A percentile compares a stretch with the other conserved stretches of the same genome.
phyloP scores from a whole-genome alignment of 2,888 invertebrate species.

The Leistus spinibarbis region DNA sequence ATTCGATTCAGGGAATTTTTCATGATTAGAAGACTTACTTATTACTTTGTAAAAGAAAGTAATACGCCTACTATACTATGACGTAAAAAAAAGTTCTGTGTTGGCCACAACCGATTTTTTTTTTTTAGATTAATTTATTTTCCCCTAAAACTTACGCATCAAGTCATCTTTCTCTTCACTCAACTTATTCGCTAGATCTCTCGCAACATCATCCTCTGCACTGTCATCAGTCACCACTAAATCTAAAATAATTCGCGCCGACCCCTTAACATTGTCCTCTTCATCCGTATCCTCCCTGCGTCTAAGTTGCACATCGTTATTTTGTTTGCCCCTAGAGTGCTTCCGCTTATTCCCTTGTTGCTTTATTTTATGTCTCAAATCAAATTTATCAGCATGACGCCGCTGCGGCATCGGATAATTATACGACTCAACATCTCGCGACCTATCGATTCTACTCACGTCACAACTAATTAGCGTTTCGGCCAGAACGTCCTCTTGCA shows the following conservation, averaged over 20 bases:
- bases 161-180: slow-evolving; percentile 76
- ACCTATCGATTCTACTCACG: slow-evolving; percentile 72
- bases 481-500: slow-evolving; percentile 80
- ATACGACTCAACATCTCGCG: slow-evolving; percentile 76
- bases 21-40: no score
- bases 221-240: slow-evolving; percentile 61
- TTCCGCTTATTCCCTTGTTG: slow-evolving; percentile 63
- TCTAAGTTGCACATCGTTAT: slow-evolving; percentile 64
- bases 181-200: slow-evolving; percentile 75
- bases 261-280: slow-evolving; percentile 61
- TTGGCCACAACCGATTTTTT: no score
- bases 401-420: slow-evolving; percentile 69
- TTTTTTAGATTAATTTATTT: no score
- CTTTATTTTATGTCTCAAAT: slow-evolving; percentile 40
- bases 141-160: slow-evolving; percentile 63
- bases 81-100: no score
- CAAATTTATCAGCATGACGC: slow-evolving; percentile 51
- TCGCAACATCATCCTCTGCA: slow-evolving; percentile 66
- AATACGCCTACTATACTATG: no score
- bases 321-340: slow-evolving; percentile 62
- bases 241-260: slow-evolving; percentile 65
- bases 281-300: slow-evolving; percentile 59
- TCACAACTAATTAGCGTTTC: slow-evolving; percentile 80
- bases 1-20: slow-evolving; percentile 19
- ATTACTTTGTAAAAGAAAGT: no score